These are phyloP conservation scores for Muscicapa adusta DNA, from an alignment of 2,113 vertebrate genomes.

Conservation along the genomic window DNA sequence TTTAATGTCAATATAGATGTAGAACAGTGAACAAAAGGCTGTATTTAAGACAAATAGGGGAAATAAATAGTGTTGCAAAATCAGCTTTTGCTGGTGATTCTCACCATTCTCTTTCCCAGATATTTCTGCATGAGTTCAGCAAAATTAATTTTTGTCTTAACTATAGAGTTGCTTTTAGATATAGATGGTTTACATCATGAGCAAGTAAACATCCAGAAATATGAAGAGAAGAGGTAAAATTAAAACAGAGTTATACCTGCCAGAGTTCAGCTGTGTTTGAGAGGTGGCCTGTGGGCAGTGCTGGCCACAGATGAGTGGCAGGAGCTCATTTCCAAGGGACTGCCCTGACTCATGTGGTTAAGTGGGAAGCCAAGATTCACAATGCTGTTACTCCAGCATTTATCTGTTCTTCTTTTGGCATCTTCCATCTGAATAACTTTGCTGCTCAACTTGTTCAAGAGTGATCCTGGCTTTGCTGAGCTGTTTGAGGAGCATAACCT, in stretches of 20 bases:
- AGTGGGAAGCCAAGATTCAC: not conserved
- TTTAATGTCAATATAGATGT: not conserved
- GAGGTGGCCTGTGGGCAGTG: not conserved
- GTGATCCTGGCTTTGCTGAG: not conserved
- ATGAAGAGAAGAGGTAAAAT: not conserved
- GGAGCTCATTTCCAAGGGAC: not conserved
- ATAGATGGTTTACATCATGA: not conserved
- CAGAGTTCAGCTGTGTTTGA: not conserved
- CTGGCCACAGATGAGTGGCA: not conserved
- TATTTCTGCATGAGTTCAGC: not conserved
- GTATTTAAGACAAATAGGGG: not conserved
- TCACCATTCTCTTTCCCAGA: not conserved
- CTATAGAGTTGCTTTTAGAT: not conserved
- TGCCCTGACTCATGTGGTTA: not conserved
- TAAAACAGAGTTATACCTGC: not conserved
- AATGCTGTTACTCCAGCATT: not conserved
- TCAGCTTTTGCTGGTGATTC: not conserved
- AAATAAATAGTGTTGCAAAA: not conserved
- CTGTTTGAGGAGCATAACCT: not conserved
- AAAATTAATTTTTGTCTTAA: not conserved
- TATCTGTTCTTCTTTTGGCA: not conserved
- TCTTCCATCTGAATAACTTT: not conserved
- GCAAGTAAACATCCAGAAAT: not conserved
- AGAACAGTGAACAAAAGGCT: not conserved
- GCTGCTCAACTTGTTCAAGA: not conserved